Percentiles rank a stretch among this genome's conserved stretches.
Evolutionary conservation across 2,888 invertebrate species (phyloP).

Genomic region (Cacoxenus indagator): DNA sequence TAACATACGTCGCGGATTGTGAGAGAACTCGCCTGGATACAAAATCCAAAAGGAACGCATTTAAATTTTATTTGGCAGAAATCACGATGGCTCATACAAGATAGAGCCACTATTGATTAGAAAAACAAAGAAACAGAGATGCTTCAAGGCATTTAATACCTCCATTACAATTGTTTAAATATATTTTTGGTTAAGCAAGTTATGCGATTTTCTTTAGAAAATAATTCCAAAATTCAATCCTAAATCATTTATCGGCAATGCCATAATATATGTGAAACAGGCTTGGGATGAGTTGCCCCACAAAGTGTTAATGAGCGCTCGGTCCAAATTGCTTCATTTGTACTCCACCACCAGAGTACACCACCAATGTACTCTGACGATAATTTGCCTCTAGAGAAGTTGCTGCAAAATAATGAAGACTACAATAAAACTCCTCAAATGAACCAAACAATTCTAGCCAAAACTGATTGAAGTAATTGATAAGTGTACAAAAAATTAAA

Average conservation of each 20-base stretch:
- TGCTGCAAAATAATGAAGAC: not conserved
- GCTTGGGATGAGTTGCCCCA: not conserved
- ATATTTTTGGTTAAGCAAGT: not conserved
- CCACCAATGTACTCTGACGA: no score
- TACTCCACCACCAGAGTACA: no score
- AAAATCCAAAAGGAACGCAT: constrained; percentile 16
- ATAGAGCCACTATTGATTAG: constrained; percentile 16
- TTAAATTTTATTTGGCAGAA: constrained; percentile 20
- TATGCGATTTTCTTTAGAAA: not conserved
- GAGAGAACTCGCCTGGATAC: constrained; percentile 19
- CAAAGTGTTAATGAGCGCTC: not conserved
- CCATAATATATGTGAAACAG: not conserved
- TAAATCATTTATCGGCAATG: not conserved
- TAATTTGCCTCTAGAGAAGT: not conserved
- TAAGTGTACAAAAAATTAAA: not conserved
- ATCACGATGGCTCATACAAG: constrained; percentile 19
- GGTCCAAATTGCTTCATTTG: not conserved
- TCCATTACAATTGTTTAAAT: constrained; percentile 42
- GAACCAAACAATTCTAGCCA: not conserved
- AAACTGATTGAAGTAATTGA: not conserved
- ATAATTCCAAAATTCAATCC: not conserved
- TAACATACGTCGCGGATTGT: not conserved
- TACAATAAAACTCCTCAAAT: not conserved
- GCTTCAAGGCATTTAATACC: constrained; percentile 16
- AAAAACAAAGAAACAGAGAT: constrained; percentile 21